Conservation (phyloP, 1,140 invertebrate species). For the Aphidius ervi region DNA sequence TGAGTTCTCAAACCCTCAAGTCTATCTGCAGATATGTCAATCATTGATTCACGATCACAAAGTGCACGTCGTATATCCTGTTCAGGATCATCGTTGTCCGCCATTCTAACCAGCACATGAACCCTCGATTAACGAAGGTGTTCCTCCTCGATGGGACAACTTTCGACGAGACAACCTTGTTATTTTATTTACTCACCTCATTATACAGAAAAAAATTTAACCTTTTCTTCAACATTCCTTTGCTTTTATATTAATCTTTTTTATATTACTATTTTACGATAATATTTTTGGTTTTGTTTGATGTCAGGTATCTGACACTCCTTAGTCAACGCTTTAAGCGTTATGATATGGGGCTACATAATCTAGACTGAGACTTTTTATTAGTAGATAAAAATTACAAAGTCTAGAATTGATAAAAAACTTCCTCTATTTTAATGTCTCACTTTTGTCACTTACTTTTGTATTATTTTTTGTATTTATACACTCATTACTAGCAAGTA, state of each 20-base stretch:
- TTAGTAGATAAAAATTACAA: too few species aligned
- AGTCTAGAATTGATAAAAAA: too few species aligned
- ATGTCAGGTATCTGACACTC: too few species aligned
- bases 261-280: background rate
- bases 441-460: too few species aligned
- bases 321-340: too few species aligned
- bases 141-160: background rate
- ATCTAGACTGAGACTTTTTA: too few species aligned
- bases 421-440: too few species aligned
- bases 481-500: too few species aligned
- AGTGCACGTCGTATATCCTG: slow-evolving; percentile 58
- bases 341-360: too few species aligned
- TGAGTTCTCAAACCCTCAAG: slow-evolving; percentile 87
- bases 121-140: too few species aligned
- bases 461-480: too few species aligned
- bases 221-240: background rate
- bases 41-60: slow-evolving; percentile 82
- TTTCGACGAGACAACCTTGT: slow-evolving; percentile 6
- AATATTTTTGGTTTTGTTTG: too few species aligned
- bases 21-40: slow-evolving; percentile 88
- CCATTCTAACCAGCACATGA: slow-evolving; percentile 37
- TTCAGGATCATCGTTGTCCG: slow-evolving; percentile 52
- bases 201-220: background rate
- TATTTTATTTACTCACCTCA: background rate
- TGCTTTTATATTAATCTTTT: slow-evolving; percentile 34